Percentiles rank a stretch among this genome's conserved stretches.
These are phyloP conservation scores for Sorex maritimensis DNA, from an alignment of 2,797 vertebrate species.

Conservation along the genomic window DNA sequence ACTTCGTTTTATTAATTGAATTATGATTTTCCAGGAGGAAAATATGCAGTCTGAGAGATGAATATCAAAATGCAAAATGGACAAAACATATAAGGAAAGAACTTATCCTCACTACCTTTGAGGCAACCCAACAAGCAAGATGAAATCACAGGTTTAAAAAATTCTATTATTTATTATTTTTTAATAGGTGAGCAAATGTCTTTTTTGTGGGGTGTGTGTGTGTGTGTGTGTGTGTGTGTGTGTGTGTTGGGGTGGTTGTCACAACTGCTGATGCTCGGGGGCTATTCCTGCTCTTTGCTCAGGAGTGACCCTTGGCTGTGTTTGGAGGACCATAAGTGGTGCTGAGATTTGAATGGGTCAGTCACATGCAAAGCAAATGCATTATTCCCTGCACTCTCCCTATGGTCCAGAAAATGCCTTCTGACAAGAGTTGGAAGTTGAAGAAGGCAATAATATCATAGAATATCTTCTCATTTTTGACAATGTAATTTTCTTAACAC, in stretches of 20 bases:
- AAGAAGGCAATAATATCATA: background rate
- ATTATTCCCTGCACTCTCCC: background rate
- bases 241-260: too few relatives aligned
- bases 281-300: too few relatives aligned
- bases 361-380: too few relatives aligned
- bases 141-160: background rate
- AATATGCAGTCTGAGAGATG: background rate
- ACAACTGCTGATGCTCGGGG: too few relatives aligned
- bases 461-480: background rate
- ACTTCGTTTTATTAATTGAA: background rate
- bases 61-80: background rate
- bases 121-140: background rate
- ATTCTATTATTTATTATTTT: background rate
- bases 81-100: background rate
- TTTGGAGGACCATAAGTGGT: too few relatives aligned
- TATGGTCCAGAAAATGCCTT: background rate
- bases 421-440: background rate
- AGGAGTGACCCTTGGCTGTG: too few relatives aligned
- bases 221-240: too few relatives aligned
- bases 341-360: too few relatives aligned
- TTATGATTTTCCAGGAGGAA: conserved; percentile 12
- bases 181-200: too few relatives aligned
- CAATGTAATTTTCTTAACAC: too few relatives aligned
- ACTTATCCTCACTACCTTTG: background rate
- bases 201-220: too few relatives aligned